These are phyloP conservation scores for Theonella swinhoei DNA, from an alignment of 37 sponge, comb jelly and placozoan species.

Conservation along the genomic window DNA sequence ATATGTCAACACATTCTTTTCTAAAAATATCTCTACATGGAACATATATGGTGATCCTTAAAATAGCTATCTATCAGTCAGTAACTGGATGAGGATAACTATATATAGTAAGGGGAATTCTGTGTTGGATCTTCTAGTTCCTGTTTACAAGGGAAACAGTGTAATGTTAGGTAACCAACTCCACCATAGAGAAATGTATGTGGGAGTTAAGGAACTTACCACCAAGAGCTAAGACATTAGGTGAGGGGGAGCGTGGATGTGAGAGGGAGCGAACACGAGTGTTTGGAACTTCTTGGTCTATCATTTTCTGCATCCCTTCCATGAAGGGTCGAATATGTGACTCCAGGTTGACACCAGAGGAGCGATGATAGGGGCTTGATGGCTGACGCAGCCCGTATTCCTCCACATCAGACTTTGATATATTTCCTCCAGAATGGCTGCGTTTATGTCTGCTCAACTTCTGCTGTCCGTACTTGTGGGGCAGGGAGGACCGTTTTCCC, in stretches of 20 bases:
- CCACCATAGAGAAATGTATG: no score
- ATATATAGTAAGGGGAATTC: no score
- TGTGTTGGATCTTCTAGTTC: no score
- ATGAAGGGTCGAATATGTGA: neutral
- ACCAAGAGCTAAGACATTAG: neutral
- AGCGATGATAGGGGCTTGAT: neutral
- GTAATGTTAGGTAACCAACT: no score
- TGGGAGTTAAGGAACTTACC: neutral
- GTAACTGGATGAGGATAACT: no score
- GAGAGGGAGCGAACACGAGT: neutral
- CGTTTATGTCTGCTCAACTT: neutral
- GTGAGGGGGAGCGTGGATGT: conserved; percentile 14
- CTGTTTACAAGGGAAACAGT: no score
- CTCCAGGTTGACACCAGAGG: neutral
- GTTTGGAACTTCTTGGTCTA: neutral
- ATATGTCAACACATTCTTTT: no score
- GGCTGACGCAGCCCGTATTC: neutral
- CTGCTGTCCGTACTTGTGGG: neutral
- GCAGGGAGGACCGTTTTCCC: neutral
- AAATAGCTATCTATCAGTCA: no score
- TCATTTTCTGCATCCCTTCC: neutral
- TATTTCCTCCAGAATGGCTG: neutral
- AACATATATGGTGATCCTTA: no score
- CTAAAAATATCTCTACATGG: no score
- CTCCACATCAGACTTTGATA: neutral